Percentiles rank a stretch among this genome's conserved stretches.
Conservation (phyloP, 2,797 vertebrate genomes). For the Enteromius radiatus region DNA sequence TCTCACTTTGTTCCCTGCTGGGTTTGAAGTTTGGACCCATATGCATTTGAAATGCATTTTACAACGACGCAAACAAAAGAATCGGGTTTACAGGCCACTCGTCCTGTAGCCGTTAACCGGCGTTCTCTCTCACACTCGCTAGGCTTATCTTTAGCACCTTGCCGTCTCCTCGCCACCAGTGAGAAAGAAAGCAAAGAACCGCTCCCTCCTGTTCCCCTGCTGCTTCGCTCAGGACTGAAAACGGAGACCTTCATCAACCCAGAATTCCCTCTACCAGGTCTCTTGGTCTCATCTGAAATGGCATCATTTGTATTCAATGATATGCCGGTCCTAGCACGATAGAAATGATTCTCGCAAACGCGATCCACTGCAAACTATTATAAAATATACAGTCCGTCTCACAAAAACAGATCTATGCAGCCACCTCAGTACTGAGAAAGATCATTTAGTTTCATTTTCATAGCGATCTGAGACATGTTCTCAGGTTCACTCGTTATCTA, state of each 20-base stretch:
- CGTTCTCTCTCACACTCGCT: slow-evolving; percentile 21
- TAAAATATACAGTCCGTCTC: slow-evolving; percentile 49
- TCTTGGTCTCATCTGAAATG: slow-evolving; percentile 44
- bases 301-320: slow-evolving; percentile 41
- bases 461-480: slow-evolving; percentile 31
- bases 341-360: slow-evolving; percentile 42
- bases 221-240: slow-evolving; percentile 16
- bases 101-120: neutral
- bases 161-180: neutral
- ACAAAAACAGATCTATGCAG: slow-evolving; percentile 33
- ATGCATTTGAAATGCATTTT: slow-evolving; percentile 52
- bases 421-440: slow-evolving; percentile 15
- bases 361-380: slow-evolving; percentile 59
- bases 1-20: slow-evolving; percentile 55
- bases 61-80: slow-evolving; percentile 53
- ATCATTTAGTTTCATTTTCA: slow-evolving; percentile 19
- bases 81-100: slow-evolving; percentile 42
- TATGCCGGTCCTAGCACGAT: slow-evolving; percentile 41
- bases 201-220: slow-evolving; percentile 23
- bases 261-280: slow-evolving; percentile 47
- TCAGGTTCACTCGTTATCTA: slow-evolving; percentile 43
- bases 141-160: slow-evolving; percentile 32
- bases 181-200: neutral
- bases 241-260: slow-evolving; percentile 54
- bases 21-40: slow-evolving; percentile 57